Percentiles rank a stretch among this genome's conserved stretches.
Conservation (phyloP, 2,888 invertebrate genomes). For the Xestia sexstrigata region DNA sequence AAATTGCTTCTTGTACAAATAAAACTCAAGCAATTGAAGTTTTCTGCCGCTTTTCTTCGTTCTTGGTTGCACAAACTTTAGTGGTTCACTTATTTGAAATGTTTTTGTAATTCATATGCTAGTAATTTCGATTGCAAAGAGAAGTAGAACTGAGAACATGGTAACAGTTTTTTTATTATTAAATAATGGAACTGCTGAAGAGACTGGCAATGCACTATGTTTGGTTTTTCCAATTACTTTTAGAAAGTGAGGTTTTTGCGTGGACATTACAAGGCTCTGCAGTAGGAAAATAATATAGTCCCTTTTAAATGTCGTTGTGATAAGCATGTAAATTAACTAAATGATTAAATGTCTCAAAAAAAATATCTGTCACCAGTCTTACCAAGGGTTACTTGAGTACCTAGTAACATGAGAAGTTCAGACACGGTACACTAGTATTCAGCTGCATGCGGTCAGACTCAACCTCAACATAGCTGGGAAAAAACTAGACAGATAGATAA, state of each 20-base stretch:
- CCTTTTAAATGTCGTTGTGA: not conserved
- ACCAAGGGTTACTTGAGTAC: no score
- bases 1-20: conserved; percentile 51
- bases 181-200: not conserved
- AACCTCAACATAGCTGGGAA: no score
- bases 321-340: not conserved
- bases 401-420: no score
- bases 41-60: conserved; percentile 21
- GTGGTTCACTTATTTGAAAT: not conserved
- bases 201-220: not conserved
- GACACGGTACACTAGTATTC: no score
- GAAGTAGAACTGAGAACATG: not conserved
- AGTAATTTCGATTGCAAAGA: no score
- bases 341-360: not conserved
- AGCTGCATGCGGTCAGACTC: no score
- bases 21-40: conserved; percentile 27
- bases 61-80: conserved; percentile 3
- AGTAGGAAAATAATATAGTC: not conserved
- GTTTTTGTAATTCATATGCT: not conserved
- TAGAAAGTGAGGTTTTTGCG: not conserved
- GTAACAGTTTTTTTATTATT: not conserved
- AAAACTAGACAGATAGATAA: no score
- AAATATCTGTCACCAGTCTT: not conserved
- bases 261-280: not conserved
- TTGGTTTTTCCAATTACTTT: not conserved